Percentiles rank a stretch among this genome's conserved stretches.
These are phyloP conservation scores for Petaurus breviceps DNA, from an alignment of 2,113 vertebrate species.

Conservation along the genomic window DNA sequence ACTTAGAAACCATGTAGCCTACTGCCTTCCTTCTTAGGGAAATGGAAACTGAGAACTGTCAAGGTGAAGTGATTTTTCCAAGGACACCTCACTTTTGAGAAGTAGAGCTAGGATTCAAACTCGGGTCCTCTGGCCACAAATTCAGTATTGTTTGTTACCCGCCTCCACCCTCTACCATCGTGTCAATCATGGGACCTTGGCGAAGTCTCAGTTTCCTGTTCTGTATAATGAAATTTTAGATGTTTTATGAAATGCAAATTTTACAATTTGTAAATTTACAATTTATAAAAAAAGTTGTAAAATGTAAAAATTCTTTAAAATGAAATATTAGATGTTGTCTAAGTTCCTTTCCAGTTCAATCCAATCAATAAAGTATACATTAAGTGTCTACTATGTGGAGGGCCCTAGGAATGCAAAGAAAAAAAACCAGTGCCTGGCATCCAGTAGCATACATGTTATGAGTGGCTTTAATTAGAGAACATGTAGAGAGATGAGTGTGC, in stretches of 20 bases:
- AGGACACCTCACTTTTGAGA: background rate
- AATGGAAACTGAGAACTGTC: background rate
- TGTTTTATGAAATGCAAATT: no score
- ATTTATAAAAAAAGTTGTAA: no score
- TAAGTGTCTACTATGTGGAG: background rate
- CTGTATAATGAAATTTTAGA: background rate
- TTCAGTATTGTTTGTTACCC: background rate
- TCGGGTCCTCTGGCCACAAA: background rate
- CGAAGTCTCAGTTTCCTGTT: background rate
- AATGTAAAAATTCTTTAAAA: no score
- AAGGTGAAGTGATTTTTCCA: background rate
- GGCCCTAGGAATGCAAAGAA: background rate
- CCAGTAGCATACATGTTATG: background rate
- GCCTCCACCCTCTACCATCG: background rate
- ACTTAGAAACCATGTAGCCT: background rate
- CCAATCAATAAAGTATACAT: background rate
- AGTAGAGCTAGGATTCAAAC: background rate
- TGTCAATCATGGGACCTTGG: background rate
- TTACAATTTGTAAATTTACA: no score
- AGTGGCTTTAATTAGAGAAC: background rate
- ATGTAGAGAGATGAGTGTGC: background rate
- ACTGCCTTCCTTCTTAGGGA: background rate
- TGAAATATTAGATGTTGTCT: background rate
- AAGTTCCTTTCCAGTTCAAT: background rate
- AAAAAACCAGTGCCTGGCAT: background rate